Evolutionary conservation across 2,888 invertebrate genomes (phyloP), one percentile per base, ranked within the genome.

Genomic region (Congeria kusceri): DNA sequence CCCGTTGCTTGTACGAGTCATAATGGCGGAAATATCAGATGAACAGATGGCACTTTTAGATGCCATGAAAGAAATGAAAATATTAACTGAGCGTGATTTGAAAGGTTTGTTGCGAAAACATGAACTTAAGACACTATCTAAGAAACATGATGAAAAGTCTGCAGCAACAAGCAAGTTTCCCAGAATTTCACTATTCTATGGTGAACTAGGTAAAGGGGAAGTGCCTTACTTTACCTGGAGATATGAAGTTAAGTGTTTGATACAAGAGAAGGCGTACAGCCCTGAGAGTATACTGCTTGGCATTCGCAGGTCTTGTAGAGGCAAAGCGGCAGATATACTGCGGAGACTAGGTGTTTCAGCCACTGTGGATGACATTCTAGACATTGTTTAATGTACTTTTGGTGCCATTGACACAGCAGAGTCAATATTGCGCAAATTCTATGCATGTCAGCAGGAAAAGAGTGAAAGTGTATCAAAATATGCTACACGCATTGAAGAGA

Each of bases 191-290:
- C n/a, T n/a, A n/a, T n/a, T n/a, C n/a, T n/a, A n/a, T n/a, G n/a
- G 68, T n/a, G 74, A 74, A 29, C 3, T 1, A 5, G 71, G 58
- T 11, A 71, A 71, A 71, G 57, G 64, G 44, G 71, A 71, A 20
- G 58, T 71, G 9, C 23, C 4, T 9, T 65, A 4, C 32, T 53
- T 9, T 5, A n/a, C n/a, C n/a, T n/a, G n/a, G n/a, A n/a, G n/a
- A n/a, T n/a, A n/a, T n/a, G n/a, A n/a, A n/a, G n/a, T n/a, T n/a
- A n/a, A n/a, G n/a, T n/a, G n/a, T n/a, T n/a, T n/a, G n/a, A n/a
- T n/a, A n/a, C n/a, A 28, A 15, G 44, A 44, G 20, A 46, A 18
- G 27, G 23, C 5, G 0, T 47, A 73, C 27, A 39, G n/a, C 9
- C 53, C 49, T 18, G 61, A 66, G 18, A 2, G 7, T n/a, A 61